Percentiles rank a stretch among this genome's conserved stretches.
phyloP scores from a whole-genome alignment of 2,113 vertebrate species.

The Rhodinocichla rosea region DNA sequence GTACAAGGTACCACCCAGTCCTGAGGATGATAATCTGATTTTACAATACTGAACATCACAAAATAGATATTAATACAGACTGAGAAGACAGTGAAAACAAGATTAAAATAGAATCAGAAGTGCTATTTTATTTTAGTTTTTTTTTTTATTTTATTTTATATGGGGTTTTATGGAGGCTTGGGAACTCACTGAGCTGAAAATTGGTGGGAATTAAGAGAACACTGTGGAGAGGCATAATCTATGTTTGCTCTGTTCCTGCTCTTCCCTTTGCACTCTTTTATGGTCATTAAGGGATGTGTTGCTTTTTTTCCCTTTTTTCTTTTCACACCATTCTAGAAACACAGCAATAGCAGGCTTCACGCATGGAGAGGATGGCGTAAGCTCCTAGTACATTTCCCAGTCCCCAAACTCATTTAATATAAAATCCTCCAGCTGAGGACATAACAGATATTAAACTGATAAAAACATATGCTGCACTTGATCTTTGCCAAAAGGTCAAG shows the following conservation, averaged over 20 bases:
- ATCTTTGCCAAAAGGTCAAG: constrained; percentile 53
- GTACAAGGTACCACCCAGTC: background rate
- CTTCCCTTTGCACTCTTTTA: background rate
- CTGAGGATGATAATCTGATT: background rate
- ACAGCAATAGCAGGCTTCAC: background rate
- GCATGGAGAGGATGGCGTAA: background rate
- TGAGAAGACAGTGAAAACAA: background rate
- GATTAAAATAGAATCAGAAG: background rate
- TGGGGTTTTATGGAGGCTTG: background rate
- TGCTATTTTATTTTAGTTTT: background rate
- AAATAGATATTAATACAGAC: background rate
- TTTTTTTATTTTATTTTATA: background rate
- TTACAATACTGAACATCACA: background rate
- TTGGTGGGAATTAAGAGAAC: background rate
- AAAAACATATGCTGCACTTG: constrained; percentile 34
- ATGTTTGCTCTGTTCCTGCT: background rate
- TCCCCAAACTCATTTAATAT: constrained; percentile 39
- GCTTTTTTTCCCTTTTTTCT: background rate
- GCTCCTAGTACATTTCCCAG: constrained; percentile 19
- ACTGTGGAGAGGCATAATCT: background rate
- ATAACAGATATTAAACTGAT: constrained; percentile 49
- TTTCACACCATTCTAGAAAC: background rate
- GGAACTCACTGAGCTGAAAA: background rate
- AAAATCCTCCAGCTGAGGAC: constrained; percentile 35
- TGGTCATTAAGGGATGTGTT: background rate